phyloP scores from a whole-genome alignment of 2,113 vertebrate species.

The Aphyosemion australe region DNA sequence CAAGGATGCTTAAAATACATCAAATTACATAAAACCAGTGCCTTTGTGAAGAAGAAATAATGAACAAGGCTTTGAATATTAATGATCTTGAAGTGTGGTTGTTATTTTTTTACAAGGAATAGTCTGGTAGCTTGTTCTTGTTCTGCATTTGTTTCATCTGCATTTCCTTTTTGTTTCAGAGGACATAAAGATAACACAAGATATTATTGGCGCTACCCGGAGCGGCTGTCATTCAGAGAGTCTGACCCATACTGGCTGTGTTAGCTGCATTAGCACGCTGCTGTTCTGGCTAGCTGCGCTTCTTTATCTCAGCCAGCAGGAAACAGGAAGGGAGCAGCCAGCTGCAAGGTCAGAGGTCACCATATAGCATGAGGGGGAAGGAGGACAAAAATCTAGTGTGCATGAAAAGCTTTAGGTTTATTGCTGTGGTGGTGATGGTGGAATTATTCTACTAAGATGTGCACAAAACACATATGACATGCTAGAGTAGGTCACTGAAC shows the following conservation, averaged over 20 bases:
- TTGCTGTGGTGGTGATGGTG: slow-evolving; percentile 6
- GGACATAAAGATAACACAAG: slow-evolving; percentile 45
- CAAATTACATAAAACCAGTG: too few species aligned
- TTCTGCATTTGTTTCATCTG: slow-evolving; percentile 37
- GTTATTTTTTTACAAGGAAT: background rate
- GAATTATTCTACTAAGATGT: background rate
- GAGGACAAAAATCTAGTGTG: slow-evolving; percentile 63
- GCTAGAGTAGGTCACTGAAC: slow-evolving; percentile 22
- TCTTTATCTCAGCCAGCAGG: slow-evolving; percentile 72
- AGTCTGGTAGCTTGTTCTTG: background rate
- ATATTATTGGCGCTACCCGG: slow-evolving; percentile 50
- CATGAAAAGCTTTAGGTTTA: slow-evolving; percentile 32
- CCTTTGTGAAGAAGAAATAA: too few species aligned
- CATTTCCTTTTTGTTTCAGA: slow-evolving; percentile 28
- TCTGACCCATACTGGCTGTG: slow-evolving; percentile 56
- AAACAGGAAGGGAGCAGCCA: slow-evolving; percentile 78
- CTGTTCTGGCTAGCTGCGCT: slow-evolving; percentile 50
- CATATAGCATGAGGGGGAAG: slow-evolving; percentile 63
- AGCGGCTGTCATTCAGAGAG: slow-evolving; percentile 47
- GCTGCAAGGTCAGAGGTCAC: slow-evolving; percentile 72
- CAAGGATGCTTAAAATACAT: too few species aligned
- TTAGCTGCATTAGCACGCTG: slow-evolving; percentile 44
- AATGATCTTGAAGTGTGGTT: background rate
- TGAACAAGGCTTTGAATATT: too few species aligned
- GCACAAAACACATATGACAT: background rate